Evolutionary conservation across 2,797 vertebrate genomes (phyloP).

Genomic region (Chaenodraco wilsoni): DNA sequence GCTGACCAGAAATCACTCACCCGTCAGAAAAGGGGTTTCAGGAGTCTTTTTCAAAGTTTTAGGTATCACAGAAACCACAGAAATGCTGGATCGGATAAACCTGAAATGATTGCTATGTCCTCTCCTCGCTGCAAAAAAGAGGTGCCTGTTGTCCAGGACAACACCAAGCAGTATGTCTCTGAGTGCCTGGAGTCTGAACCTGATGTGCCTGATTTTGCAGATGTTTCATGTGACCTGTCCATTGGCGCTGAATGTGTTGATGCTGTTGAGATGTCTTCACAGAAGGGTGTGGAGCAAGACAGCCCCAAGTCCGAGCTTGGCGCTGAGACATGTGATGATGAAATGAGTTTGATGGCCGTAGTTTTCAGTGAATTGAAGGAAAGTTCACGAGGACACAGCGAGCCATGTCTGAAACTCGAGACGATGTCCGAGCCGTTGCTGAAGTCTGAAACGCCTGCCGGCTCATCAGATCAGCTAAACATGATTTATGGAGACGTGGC

Average conservation of each 20-base stretch:
- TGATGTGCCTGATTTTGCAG: slow-evolving; percentile 79
- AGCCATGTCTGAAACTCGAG: slow-evolving; percentile 71
- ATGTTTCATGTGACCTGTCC: slow-evolving; percentile 56
- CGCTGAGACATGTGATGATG: slow-evolving; percentile 47
- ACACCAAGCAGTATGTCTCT: slow-evolving; percentile 54
- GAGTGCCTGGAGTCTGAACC: slow-evolving; percentile 78
- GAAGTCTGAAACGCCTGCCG: slow-evolving; percentile 63
- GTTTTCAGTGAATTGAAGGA: slow-evolving; percentile 44
- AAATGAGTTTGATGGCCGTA: slow-evolving; percentile 30
- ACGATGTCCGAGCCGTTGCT: slow-evolving; percentile 68
- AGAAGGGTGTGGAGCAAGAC: slow-evolving; percentile 54
- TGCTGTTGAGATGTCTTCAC: slow-evolving; percentile 45
- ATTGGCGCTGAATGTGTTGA: slow-evolving; percentile 71
- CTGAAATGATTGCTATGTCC: slow-evolving; percentile 78
- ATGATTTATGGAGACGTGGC: slow-evolving; percentile 90
- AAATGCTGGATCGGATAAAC: slow-evolving; percentile 82
- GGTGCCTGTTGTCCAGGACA: slow-evolving; percentile 73
- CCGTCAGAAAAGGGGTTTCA: slow-evolving; percentile 90
- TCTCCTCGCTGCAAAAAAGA: slow-evolving; percentile 63
- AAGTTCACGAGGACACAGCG: slow-evolving; percentile 58
- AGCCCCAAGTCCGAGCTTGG: slow-evolving; percentile 53
- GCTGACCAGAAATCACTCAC: slow-evolving; percentile 84
- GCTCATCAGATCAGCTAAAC: slow-evolving; percentile 88
- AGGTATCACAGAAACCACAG: slow-evolving; percentile 91
- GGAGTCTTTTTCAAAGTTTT: slow-evolving; percentile 93